These are phyloP conservation scores for Blera fallax DNA, from an alignment of 2,888 invertebrate species.

Conservation along the genomic window DNA sequence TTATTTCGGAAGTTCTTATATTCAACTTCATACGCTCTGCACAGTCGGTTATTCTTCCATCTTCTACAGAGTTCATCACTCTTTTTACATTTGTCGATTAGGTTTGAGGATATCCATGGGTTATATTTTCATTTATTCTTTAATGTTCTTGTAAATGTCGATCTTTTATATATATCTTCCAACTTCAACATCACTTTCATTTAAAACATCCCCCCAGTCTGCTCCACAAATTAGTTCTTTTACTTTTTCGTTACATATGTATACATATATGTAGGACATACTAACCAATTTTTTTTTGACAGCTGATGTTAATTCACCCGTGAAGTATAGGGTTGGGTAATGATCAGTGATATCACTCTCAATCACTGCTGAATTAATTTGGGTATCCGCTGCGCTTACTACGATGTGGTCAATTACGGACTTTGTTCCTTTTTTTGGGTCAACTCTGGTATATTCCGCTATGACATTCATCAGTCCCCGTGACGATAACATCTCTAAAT, in stretches of 20 bases:
- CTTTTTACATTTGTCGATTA: background rate
- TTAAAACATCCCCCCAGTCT: background rate
- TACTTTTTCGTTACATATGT: background rate
- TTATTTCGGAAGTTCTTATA: background rate
- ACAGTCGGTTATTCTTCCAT: background rate
- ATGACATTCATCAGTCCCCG: slow-evolving; percentile 6
- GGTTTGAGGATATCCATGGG: background rate
- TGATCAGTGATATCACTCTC: slow-evolving; percentile 10
- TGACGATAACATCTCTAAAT: slow-evolving; percentile 8
- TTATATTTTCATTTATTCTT: background rate
- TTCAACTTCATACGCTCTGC: background rate
- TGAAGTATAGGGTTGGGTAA: slow-evolving; percentile 9
- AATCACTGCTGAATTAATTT: slow-evolving; percentile 1
- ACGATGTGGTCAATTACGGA: slow-evolving; percentile 16
- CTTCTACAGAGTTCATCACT: slow-evolving; percentile 6
- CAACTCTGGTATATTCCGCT: slow-evolving; percentile 3
- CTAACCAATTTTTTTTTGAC: background rate
- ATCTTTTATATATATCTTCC: slow-evolving; percentile 1
- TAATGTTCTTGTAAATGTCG: background rate
- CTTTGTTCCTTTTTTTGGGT: background rate
- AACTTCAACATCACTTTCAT: background rate
- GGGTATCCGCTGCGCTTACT: background rate
- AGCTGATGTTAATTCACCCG: background rate
- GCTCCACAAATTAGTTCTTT: background rate
- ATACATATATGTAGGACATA: too few species aligned